Base-by-base conservation (phyloP, 2,888 invertebrate species). In the Leptarthrus brevirostris region DNA sequence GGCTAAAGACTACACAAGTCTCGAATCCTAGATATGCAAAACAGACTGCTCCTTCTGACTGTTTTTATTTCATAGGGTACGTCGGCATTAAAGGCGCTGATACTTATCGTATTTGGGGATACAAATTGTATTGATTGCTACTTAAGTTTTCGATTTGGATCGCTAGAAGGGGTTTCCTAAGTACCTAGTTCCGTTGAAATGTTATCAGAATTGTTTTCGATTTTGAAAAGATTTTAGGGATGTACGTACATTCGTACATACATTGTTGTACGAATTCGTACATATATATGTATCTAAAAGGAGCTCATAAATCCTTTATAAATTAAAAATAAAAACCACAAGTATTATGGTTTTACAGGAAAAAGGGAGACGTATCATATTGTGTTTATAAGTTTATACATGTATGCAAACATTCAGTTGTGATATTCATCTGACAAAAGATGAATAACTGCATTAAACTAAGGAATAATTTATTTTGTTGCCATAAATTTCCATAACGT, bases 401-500 rank as follows among this genome's bases (percentile, higher is more conserved):
- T n/a, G n/a, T n/a, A n/a, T n/a, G n/a, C n/a, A n/a, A n/a, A n/a
- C n/a, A n/a, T n/a, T n/a, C n/a, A n/a, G n/a, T n/a, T n/a, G 4
- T 30, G 30, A 47, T 14, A 47, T 47, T 47, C n/a, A 47, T 16
- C 47, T n/a, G 16, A 5, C 6, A 47, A n/a, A n/a, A 16, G 16
- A 47, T 47, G 47, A 47, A 47, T 47, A 47, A 47, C 47, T 16
- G 47, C 47, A 47, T 5, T n/a, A 47, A 26, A n/a, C 26, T 56
- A 14, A 34, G 26, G 16, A 56, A 26, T 40, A 40, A 66, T 24
- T 20, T 24, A 47, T 66, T 66, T 66, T 24, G 16, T 47, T 14
- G 26, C 26, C 26, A 66, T 66, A 66, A 66, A 66, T 47, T 66
- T 44, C 16, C 16, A 6, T 16, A n/a, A 49, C 12, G 22, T 47